Evolutionary conservation across 2,797 vertebrate species (phyloP), one percentile per base, ranked within the genome.

Genomic region (Glossophaga mutica): DNA sequence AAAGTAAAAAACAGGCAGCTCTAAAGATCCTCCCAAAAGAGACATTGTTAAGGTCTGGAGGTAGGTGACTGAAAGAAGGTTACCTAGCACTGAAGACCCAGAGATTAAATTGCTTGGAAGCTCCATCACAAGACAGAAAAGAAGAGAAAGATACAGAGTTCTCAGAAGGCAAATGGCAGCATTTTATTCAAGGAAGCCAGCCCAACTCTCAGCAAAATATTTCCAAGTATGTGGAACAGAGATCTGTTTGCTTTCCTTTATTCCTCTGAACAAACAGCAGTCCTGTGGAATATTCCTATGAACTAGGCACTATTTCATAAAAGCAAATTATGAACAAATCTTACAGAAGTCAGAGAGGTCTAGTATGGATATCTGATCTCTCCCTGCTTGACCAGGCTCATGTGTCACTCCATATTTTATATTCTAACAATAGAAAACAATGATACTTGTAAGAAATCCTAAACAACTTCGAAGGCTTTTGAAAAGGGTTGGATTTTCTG

Each of bases 161-260:
- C 73, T 93, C 68, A 81, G 44, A 21, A 86, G 39, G 32, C 22
- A 70, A 85, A 87, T 34, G 32, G 24, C 77, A 70, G 16, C 10
- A 73, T 87, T 62, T 67, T 87, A 87, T 70, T 9, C 91, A 26
- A 94, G 39, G 39, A 86, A 95, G 59, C 26, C 71, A 91, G 39
- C 7, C 50, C 78, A 83, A n/a, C 14, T 86, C 37, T 91, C 6
- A 83, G 3, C 78, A 39, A 88, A 88, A 95, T n/a, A 83, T 76
- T 50, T 94, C 29, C 55, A 86, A 82, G 10, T 50, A 65, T 21
- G 4, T 29, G 44, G 5, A 74, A 86, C 74, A 94, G 34, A 34
- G 16, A 82, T 96, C 29, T 65, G 9, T 68, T 85, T 91, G 68
- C 8, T 59, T 92, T 77, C 48, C 74, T 89, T 93, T 96, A 15